Conservation (phyloP, 1,140 invertebrate genomes). For the Delia radicum region DNA sequence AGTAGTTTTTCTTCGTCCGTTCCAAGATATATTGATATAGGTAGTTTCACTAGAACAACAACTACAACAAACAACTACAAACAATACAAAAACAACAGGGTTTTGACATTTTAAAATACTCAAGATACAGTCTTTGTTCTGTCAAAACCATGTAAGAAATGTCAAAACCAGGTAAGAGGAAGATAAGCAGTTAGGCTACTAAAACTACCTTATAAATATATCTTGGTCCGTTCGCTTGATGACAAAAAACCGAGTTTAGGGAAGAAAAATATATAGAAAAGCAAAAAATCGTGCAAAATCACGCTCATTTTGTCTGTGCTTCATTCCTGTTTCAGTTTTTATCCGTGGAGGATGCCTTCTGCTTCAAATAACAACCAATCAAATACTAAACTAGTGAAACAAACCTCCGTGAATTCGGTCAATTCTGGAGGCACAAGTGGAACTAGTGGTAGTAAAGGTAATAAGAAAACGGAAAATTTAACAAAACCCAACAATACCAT, state of each 20-base stretch:
- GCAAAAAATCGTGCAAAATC: background rate
- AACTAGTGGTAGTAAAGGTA: constrained; percentile 37
- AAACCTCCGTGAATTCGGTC: constrained; percentile 49
- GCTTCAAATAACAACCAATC: constrained; percentile 39
- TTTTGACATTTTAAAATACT: no score
- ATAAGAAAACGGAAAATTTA: constrained; percentile 35
- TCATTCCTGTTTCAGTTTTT: constrained; percentile 29
- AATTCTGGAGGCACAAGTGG: constrained; percentile 27
- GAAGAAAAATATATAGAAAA: constrained; percentile 2
- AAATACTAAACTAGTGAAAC: constrained; percentile 50
- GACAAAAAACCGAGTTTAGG: background rate
- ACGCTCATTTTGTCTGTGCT: constrained; percentile 10
- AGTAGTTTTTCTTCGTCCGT: background rate
- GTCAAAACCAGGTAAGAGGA: no score
- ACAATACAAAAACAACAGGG: no score
- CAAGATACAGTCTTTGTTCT: no score
- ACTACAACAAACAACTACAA: no score
- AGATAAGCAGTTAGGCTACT: no score
- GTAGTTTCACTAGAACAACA: no score
- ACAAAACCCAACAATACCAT: constrained; percentile 31
- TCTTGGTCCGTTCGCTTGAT: background rate
- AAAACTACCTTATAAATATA: no score
- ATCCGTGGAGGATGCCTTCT: constrained; percentile 45
- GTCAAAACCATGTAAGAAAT: no score
- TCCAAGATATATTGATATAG: no score